Base-by-base conservation (phyloP, 2,888 invertebrate genomes). In the Osmoderma eremita region DNA sequence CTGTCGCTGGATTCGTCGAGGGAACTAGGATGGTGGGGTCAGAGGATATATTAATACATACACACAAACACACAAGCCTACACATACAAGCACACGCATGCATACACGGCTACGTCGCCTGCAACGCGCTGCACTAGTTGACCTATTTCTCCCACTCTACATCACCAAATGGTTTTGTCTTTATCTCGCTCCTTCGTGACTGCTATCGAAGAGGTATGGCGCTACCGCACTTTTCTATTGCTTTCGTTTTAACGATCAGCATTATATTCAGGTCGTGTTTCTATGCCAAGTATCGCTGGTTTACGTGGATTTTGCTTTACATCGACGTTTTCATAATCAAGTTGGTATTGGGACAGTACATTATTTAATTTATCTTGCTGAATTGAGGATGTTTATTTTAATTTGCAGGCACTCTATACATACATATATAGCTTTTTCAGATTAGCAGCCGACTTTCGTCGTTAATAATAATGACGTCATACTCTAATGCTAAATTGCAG, bases 81-180 rank as follows among this genome's bases (percentile, higher is more conserved):
- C 12, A 53, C 39, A 17, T 20, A 50, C 38, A 18, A 17, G 17
- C 10, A 38, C 15, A 51, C 38, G 18, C 17, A 18, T 18, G n/a
- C 48, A 45, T 45, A 36, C 45, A 45, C 45, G 36, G 12, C 30
- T 45, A 61, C 24, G 45, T 30, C 30, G 45, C 45, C 58, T 61
- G 58, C 45, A 61, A 45, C 58, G 39, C 45, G 65, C 65, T 65
- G 65, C 65, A 56, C 56, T 49, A 65, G 45, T 56, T 65, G 65
- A 65, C 65, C 65, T 36, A 65, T 65, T 65, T 65, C 65, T 49
- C 65, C 65, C 65, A 39, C 63, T 42, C 51, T 18, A 22, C 13
- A 20, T 17, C 50, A 36, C 58, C 38, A 49, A 48, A 48, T 58
- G 48, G 24, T 50, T 65, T 56, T 49, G n/a, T 65, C 58, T 49